phyloP scores from a whole-genome alignment of 1,140 invertebrate genomes.

The Rhopalosiphum maidis region DNA sequence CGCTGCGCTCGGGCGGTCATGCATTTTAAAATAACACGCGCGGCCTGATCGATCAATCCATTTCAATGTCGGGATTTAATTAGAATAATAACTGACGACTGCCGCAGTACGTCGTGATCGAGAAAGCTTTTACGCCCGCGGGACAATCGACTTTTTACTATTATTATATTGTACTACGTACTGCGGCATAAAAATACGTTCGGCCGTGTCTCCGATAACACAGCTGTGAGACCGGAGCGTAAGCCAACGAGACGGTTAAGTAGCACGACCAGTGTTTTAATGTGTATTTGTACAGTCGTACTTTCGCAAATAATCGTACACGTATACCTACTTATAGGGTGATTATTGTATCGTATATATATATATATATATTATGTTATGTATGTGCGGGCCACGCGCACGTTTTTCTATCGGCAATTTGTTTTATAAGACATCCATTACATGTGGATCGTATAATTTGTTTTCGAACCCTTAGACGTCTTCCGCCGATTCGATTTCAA shows the following conservation, averaged over 20 bases:
- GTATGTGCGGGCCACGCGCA: neutral
- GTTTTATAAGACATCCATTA: neutral
- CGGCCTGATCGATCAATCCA: neutral
- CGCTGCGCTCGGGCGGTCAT: neutral
- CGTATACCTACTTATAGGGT: slow-evolving; percentile 8
- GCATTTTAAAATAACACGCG: neutral
- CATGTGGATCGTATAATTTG: neutral
- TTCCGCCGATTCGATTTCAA: neutral
- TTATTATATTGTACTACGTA: too few species aligned
- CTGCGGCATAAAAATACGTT: neutral
- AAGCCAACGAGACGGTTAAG: neutral
- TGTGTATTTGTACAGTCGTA: neutral
- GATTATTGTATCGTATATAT: slow-evolving; percentile 10
- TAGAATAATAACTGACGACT: slow-evolving; percentile 17
- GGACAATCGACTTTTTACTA: neutral
- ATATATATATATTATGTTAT: neutral
- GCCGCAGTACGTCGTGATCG: neutral
- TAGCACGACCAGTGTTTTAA: slow-evolving; percentile 3
- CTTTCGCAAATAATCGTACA: slow-evolving; percentile 22
- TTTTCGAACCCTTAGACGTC: neutral
- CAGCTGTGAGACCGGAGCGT: neutral
- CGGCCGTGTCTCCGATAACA: neutral
- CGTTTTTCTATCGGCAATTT: neutral
- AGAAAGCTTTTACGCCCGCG: slow-evolving; percentile 4
- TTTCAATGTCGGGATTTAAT: slow-evolving; percentile 14